Conservation (phyloP, 2,888 invertebrate species). For the Drosophila nr. medialis region DNA sequence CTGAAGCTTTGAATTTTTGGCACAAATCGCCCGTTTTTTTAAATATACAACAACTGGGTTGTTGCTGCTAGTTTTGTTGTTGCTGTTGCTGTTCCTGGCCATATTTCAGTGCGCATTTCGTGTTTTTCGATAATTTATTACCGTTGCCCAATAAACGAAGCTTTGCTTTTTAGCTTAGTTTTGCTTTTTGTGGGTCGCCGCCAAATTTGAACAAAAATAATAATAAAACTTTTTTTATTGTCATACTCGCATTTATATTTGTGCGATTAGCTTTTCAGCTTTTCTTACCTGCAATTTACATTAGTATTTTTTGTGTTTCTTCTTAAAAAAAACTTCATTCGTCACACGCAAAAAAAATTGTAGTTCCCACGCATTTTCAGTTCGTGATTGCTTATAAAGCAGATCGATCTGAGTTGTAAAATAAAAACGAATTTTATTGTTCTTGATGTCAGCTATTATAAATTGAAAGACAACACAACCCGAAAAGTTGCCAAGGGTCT, state of each 20-base stretch:
- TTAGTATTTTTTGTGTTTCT: slow-evolving; percentile 38
- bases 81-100: slow-evolving; percentile 49
- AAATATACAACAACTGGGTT: slow-evolving; percentile 63
- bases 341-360: slow-evolving; percentile 69
- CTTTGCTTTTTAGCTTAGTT: slow-evolving; percentile 38
- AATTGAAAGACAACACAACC: slow-evolving; percentile 28
- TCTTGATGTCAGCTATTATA: slow-evolving; percentile 39
- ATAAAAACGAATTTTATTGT: slow-evolving; percentile 60
- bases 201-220: slow-evolving; percentile 20
- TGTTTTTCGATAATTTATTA: slow-evolving; percentile 78
- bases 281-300: slow-evolving; percentile 63
- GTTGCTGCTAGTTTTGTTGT: slow-evolving; percentile 17
- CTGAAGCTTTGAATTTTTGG: slow-evolving; percentile 63
- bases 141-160: slow-evolving; percentile 74
- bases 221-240: slow-evolving; percentile 65
- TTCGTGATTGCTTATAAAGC: slow-evolving; percentile 69
- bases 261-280: slow-evolving; percentile 70
- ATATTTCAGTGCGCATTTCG: slow-evolving; percentile 73
- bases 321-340: slow-evolving; percentile 50
- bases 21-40: slow-evolving; percentile 60
- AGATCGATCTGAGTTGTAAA: slow-evolving; percentile 48
- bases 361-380: slow-evolving; percentile 76
- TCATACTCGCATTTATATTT: slow-evolving; percentile 68
- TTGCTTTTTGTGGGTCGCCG: slow-evolving; percentile 46
- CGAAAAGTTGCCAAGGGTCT: background rate